Evolutionary conservation across 2,888 invertebrate species (phyloP).

Genomic region (Cerceris ruficornis): DNA sequence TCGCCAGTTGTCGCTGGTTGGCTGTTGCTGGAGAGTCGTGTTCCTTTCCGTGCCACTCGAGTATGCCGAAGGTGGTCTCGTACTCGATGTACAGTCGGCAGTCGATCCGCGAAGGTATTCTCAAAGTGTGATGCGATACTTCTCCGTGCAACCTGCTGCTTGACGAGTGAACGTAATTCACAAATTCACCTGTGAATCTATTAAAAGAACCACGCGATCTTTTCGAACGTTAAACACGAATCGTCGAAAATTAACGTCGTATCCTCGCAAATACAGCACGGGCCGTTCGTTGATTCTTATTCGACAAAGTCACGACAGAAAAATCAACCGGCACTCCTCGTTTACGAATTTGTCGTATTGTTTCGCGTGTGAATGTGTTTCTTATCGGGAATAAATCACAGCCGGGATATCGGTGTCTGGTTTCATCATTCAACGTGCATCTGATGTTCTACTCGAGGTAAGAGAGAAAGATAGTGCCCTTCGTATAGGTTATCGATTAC

Average conservation of each 20-base stretch:
- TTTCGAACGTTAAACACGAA: too few species aligned
- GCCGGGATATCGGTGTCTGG: not conserved
- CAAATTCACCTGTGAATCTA: not conserved
- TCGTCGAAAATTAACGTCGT: not conserved
- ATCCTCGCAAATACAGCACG: not conserved
- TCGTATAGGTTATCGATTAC: slow-evolving; percentile 60
- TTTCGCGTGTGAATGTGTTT: slow-evolving; percentile 35
- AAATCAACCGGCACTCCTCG: slow-evolving; percentile 33
- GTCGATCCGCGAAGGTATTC: slow-evolving; percentile 51
- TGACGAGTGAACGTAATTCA: not conserved
- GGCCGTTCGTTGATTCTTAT: not conserved
- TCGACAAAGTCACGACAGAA: not conserved
- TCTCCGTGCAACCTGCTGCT: not conserved
- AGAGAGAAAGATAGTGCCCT: slow-evolving; percentile 42
- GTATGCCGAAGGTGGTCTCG: slow-evolving; percentile 16
- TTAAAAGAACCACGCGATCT: not conserved
- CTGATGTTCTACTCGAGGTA: slow-evolving; percentile 36
- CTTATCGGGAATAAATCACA: not conserved
- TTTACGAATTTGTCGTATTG: slow-evolving; percentile 6
- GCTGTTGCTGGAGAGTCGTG: slow-evolving; percentile 33
- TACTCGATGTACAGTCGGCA: slow-evolving; percentile 35
- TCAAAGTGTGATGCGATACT: slow-evolving; percentile 31
- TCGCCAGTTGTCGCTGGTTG: slow-evolving; percentile 64
- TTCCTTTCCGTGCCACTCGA: slow-evolving; percentile 21
- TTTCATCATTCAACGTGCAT: slow-evolving; percentile 23